Conservation (phyloP, 2,797 vertebrate species). For the Morus bassanus region DNA sequence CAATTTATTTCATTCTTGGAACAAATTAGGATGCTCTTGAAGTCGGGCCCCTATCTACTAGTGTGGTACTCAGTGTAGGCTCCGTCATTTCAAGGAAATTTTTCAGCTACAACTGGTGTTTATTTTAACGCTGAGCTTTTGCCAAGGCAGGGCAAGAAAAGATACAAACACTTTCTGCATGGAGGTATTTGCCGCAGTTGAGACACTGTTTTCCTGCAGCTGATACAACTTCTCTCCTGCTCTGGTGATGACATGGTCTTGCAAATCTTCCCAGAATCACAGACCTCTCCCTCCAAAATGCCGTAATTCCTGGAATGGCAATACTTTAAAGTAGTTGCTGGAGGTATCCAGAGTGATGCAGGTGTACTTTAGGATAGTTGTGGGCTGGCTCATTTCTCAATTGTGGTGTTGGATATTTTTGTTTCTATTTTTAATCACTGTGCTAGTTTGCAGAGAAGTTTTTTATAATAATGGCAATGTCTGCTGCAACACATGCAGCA, state of each 20-base stretch:
- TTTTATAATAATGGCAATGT: not conserved
- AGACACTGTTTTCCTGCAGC: not conserved
- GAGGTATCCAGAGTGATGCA: not conserved
- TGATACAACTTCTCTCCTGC: not conserved
- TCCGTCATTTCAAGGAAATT: not conserved
- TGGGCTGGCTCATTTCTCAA: not conserved
- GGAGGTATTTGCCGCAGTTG: not conserved
- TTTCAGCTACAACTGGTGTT: not conserved
- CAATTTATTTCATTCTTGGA: not conserved
- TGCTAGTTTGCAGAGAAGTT: not conserved
- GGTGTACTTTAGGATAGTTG: slow-evolving; percentile 24
- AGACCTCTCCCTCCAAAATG: not conserved
- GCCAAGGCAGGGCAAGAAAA: not conserved
- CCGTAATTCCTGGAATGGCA: not conserved
- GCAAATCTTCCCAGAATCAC: not conserved
- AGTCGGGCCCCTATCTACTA: not conserved
- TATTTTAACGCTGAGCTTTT: not conserved
- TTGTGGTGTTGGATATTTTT: slow-evolving; percentile 2
- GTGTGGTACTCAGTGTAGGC: rapidly evolving
- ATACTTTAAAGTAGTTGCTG: not conserved
- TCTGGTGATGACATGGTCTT: not conserved
- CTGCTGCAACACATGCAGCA: not conserved
- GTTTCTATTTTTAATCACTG: slow-evolving; percentile 34
- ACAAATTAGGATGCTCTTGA: not conserved
- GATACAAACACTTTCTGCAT: not conserved